Evolutionary conservation across 2,113 vertebrate species (phyloP), one percentile per base, ranked within the genome.

Genomic region (Panthera uncia): DNA sequence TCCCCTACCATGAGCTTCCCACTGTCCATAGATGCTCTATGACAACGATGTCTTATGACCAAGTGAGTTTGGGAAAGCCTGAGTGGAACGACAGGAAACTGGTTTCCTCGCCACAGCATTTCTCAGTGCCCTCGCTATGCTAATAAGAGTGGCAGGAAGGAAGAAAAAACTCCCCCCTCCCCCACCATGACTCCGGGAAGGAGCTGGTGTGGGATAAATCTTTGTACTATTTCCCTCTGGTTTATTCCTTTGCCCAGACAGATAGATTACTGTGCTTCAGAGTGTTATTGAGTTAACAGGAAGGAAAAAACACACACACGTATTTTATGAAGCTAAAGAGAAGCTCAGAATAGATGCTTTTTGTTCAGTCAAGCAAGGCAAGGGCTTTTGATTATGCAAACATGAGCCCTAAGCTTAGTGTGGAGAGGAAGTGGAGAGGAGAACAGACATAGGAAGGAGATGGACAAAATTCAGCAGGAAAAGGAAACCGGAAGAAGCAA

Each of bases 251-350:
- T 71, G 61, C 65, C 73, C 66, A 90, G 88, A 66, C 81, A 95
- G 48, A 50, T 41, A 61, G 61, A 93, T 86, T 73, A 29, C 31
- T 36, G 27, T 86, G 55, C 82, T 61, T 93, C 78, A 25, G 38
- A 96, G n/a, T 57, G 45, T 73, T 73, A 78, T 4, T 61, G 68
- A 89, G 89, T 93, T 93, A 94, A 95, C 55, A 87, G 76, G n/a
- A 69, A 45, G 25, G 1, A 69, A 63, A 89, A 88, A 27, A 66
- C 38, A 74, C 33, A 79, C 27, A 57, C 23, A 52, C 68, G 82
- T 63, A 83, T 95, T 95, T 97, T 95, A 74, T 87, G 94, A 95
- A 66, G 61, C 61, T 85, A 82, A 95, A 95, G 50, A 91, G 27
- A 91, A 50, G 65, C 85, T 88, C 81, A 82, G 88, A 96, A 96